Conservation (phyloP, 2,113 vertebrate species). For the Tonatia bakeri region DNA sequence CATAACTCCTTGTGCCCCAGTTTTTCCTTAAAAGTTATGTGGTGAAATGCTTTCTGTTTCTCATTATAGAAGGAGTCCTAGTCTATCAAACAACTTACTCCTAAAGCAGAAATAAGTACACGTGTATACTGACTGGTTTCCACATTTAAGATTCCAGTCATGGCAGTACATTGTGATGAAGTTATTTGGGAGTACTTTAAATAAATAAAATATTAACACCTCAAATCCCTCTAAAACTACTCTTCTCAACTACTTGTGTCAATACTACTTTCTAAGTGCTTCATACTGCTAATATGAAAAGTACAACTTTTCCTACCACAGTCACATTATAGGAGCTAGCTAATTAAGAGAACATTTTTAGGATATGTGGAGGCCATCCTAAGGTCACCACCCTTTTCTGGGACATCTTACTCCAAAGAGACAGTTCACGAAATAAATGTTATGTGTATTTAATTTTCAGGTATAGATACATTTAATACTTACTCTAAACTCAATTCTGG, state of each 20-base stretch:
- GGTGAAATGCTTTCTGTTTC: not conserved
- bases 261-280: not conserved
- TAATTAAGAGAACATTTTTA: not conserved
- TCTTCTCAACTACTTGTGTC: not conserved
- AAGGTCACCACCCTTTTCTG: not conserved
- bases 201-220: not conserved
- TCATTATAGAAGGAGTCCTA: not conserved
- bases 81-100: not conserved
- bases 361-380: not conserved
- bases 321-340: not conserved
- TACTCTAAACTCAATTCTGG: not conserved
- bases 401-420: not conserved
- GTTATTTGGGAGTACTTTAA: not conserved
- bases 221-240: not conserved
- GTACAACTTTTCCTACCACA: not conserved
- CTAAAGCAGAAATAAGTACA: not conserved
- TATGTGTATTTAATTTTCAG: constrained; percentile 10
- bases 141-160: not conserved
- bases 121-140: not conserved
- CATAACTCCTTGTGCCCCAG: not conserved
- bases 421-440: not conserved
- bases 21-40: not conserved
- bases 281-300: not conserved
- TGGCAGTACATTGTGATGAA: not conserved
- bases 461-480: not conserved